Base-by-base conservation (phyloP, 1,140 invertebrate species). In the Luehdorfia chinensis region DNA sequence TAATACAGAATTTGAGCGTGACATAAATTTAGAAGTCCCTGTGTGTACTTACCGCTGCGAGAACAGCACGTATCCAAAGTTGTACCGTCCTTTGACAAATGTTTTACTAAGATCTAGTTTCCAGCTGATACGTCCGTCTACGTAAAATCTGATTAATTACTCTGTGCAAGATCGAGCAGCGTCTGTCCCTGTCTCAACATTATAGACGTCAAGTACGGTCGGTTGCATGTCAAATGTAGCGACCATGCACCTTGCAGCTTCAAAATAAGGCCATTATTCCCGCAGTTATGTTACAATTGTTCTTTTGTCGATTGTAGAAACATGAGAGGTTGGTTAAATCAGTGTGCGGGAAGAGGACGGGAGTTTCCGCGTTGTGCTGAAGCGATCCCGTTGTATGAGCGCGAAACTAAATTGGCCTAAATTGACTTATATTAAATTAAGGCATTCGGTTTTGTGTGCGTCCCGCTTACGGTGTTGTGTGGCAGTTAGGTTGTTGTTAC, bases 361-460 rank as follows among this genome's bases (percentile, higher is more conserved):
- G 47, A n/a, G n/a, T n/a, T n/a, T n/a, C n/a, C 2, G 28, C 28
- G 46, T 50, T 49, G 67, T 49, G 47, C 46, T 33, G 43, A 31
- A 27, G n/a, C 47, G 50, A 50, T 51, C 28, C 48, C 57, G 59
- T 66, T 73, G 75, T 67, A 75, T 69, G 70, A 62, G 56, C 75
- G 66, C 62, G 59, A 69, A 81, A 79, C 78, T 72, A 81, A 84
- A 81, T 81, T 81, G 74, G 74, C 70, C 70, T 60, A 75, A 84
- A 84, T 84, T 79, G 77, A 77, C 80, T 81, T 73, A 64, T 79
- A 79, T 81, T 72, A 76, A 81, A 81, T 84, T 79, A 81, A 72
- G 74, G 74, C 65, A 74, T 77, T 84, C 64, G 66, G 77, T 81
- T 73, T 79, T 77, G 75, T 73, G 55, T 66, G 66, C 57, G 51